phyloP scores from a whole-genome alignment of 2,797 vertebrate species.

The Parauchenoglanis ngamensis region DNA sequence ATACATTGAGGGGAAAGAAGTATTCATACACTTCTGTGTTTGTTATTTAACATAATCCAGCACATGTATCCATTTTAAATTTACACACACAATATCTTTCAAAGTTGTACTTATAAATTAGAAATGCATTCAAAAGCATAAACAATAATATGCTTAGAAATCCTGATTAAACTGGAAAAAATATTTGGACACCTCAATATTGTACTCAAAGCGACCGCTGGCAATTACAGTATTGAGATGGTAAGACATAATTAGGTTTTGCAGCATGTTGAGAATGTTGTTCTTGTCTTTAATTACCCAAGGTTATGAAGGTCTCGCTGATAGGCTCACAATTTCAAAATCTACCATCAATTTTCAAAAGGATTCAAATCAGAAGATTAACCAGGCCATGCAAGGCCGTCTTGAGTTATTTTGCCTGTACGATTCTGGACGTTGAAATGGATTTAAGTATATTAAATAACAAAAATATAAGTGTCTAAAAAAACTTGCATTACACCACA shows the following conservation, averaged over 20 bases:
- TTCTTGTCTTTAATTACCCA: neutral
- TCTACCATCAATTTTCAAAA: neutral
- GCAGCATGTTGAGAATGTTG: neutral
- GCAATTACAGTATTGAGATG: neutral
- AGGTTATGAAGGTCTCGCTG: neutral
- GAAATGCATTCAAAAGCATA: neutral
- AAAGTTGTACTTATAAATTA: neutral
- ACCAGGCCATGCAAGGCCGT: neutral
- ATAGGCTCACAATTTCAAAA: neutral
- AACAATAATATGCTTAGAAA: neutral
- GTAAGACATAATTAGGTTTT: neutral
- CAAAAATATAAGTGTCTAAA: neutral
- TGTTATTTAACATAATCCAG: neutral
- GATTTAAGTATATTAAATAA: neutral
- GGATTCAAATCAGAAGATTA: neutral
- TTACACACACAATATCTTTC: neutral
- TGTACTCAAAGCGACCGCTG: neutral
- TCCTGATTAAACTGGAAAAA: neutral
- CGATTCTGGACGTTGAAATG: neutral
- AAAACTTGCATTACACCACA: neutral
- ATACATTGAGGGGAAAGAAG: neutral
- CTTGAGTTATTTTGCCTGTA: neutral
- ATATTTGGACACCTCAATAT: neutral
- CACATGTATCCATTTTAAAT: neutral
- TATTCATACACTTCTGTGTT: neutral